Percentiles rank a stretch among this genome's conserved stretches.
Conservation (phyloP, 2,888 invertebrate genomes). For the Rhagium mordax region DNA sequence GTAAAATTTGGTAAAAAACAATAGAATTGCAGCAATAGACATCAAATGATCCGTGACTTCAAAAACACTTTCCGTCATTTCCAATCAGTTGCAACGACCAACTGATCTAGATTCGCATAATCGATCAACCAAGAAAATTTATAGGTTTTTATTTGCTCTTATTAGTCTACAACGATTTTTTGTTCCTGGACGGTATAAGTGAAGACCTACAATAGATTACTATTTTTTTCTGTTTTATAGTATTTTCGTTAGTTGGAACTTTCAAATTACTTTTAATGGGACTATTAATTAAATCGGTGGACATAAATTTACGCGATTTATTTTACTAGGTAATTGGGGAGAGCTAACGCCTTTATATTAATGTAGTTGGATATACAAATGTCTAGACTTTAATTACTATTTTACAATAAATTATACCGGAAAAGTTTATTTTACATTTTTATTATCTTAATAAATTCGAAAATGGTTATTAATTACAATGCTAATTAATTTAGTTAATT, state of each 20-base stretch:
- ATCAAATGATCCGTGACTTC: slow-evolving; percentile 42
- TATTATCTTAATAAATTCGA: neutral
- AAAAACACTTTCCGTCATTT: slow-evolving; percentile 47
- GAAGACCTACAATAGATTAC: slow-evolving; percentile 29
- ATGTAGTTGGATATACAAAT: neutral
- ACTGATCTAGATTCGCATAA: slow-evolving; percentile 48
- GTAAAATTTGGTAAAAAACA: slow-evolving; percentile 38
- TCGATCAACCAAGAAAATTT: slow-evolving; percentile 42
- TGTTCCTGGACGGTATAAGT: slow-evolving; percentile 1
- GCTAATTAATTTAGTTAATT: neutral
- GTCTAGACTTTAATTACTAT: neutral
- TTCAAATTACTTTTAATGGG: slow-evolving; percentile 19
- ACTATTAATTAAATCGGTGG: slow-evolving; percentile 3
- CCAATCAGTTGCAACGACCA: slow-evolving; percentile 43
- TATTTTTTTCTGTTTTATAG: slow-evolving; percentile 3
- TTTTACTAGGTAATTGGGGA: neutral
- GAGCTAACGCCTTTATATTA: neutral
- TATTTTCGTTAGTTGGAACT: slow-evolving; percentile 13
- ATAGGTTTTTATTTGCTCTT: slow-evolving; percentile 20
- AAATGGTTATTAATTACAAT: neutral
- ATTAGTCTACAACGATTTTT: slow-evolving; percentile 4
- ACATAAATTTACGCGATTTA: neutral
- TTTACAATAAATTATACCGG: neutral
- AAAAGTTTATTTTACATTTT: neutral
- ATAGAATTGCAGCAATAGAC: slow-evolving; percentile 35